Evolutionary conservation across 2,888 invertebrate genomes (phyloP).

Genomic region (Hydrotaea diabolus): DNA sequence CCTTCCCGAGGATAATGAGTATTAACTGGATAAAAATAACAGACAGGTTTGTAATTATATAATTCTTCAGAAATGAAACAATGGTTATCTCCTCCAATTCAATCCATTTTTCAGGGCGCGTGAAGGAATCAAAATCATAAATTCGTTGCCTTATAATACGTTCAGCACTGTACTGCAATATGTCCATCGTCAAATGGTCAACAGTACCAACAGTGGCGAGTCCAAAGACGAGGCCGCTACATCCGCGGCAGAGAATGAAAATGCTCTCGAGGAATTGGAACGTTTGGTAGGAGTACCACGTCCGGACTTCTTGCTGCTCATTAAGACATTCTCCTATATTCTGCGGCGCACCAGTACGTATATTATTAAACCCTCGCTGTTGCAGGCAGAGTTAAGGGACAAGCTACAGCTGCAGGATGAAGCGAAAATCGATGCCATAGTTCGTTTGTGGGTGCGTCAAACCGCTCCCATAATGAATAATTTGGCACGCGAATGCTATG

Average conservation of each 20-base stretch:
- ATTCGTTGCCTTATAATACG: constrained; percentile 78
- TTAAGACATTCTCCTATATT: constrained; percentile 81
- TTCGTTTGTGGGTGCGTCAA: constrained; percentile 82
- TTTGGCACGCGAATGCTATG: constrained; percentile 79
- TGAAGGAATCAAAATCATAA: constrained; percentile 80
- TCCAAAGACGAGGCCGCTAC: constrained; percentile 34
- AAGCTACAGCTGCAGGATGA: constrained; percentile 81
- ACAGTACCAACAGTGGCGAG: constrained; percentile 66
- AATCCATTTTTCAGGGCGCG: constrained; percentile 74
- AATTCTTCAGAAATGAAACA: neutral
- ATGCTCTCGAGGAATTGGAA: constrained; percentile 79
- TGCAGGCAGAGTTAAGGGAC: constrained; percentile 82
- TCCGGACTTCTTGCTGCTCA: constrained; percentile 77
- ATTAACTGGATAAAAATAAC: constrained; percentile 78
- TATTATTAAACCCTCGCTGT: constrained; percentile 82
- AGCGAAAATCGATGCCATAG: constrained; percentile 82
- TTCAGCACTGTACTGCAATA: constrained; percentile 79
- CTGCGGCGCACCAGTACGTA: constrained; percentile 82
- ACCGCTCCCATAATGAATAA: constrained; percentile 82
- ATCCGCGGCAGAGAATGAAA: constrained; percentile 74
- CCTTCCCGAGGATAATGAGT: constrained; percentile 71
- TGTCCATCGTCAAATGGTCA: constrained; percentile 79
- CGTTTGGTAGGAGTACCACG: constrained; percentile 78
- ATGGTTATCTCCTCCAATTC: neutral
- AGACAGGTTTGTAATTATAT: constrained; percentile 71